A percentile compares a stretch with the other conserved stretches of the same genome.
phyloP scores from a whole-genome alignment of 2,888 invertebrate genomes.

The Junonia oenone region DNA sequence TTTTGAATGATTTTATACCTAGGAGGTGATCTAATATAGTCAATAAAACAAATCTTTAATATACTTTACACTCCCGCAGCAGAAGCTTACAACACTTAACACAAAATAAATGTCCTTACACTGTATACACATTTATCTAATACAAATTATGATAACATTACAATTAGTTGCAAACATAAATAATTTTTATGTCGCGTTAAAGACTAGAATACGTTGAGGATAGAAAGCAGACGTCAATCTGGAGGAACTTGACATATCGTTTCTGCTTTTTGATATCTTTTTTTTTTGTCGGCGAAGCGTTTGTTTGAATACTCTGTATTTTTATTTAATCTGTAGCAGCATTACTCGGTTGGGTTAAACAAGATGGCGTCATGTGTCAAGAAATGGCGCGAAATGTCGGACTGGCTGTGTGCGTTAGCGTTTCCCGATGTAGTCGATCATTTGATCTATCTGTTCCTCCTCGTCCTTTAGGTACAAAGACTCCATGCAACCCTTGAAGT shows the following conservation, averaged over 20 bases:
- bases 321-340: neutral
- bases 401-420: slow-evolving; percentile 58
- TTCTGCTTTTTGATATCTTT: slow-evolving; percentile 54
- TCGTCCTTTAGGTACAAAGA: slow-evolving; percentile 88
- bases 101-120: slow-evolving; percentile 61
- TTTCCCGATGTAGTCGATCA: slow-evolving; percentile 89
- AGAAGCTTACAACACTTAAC: slow-evolving; percentile 67
- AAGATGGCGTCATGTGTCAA: slow-evolving; percentile 47
- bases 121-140: slow-evolving; percentile 49
- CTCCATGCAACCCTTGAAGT: slow-evolving; percentile 90
- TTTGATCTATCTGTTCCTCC: slow-evolving; percentile 86
- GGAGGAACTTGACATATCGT: slow-evolving; percentile 57
- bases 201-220: slow-evolving; percentile 80
- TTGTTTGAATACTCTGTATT: slow-evolving; percentile 19
- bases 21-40: slow-evolving; percentile 53
- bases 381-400: slow-evolving; percentile 47
- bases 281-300: slow-evolving; percentile 50
- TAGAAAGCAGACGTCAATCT: slow-evolving; percentile 71
- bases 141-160: slow-evolving; percentile 64
- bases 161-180: slow-evolving; percentile 72
- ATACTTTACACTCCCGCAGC: slow-evolving; percentile 62
- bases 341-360: slow-evolving; percentile 42
- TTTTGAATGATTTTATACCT: slow-evolving; percentile 45
- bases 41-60: slow-evolving; percentile 52
- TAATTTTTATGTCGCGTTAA: slow-evolving; percentile 61